Conservation (phyloP, 2,113 vertebrate species). For the Erythrolamprus reginae region DNA sequence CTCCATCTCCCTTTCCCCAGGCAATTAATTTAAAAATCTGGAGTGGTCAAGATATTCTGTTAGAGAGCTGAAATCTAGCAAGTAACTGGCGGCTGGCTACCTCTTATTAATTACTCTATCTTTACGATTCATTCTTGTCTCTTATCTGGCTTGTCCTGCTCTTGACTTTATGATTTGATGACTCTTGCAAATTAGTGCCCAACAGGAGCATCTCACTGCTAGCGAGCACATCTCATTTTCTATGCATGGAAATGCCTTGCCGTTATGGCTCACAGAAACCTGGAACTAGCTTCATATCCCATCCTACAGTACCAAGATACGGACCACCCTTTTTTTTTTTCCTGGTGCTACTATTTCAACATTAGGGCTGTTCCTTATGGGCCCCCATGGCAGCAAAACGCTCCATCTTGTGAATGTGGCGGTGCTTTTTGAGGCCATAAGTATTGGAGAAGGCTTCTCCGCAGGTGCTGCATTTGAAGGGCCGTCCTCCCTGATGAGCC, state of each 20-base stretch:
- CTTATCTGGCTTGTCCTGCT: background rate
- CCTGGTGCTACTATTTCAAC: fast-evolving
- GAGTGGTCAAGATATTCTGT: background rate
- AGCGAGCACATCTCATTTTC: background rate
- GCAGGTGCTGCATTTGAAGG: conserved; percentile 68
- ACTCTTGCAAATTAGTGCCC: background rate
- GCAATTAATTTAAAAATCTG: background rate
- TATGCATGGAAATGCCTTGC: background rate
- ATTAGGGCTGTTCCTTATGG: conserved; percentile 17
- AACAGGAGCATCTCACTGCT: background rate
- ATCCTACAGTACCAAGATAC: background rate
- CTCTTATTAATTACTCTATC: background rate
- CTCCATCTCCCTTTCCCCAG: background rate
- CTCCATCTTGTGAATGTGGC: conserved; percentile 60
- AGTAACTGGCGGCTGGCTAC: background rate
- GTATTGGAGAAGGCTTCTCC: conserved; percentile 67
- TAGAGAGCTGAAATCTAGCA: background rate
- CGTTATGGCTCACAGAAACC: background rate
- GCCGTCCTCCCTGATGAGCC: conserved; percentile 64
- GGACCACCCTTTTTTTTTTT: background rate
- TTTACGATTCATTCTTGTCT: background rate
- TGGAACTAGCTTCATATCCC: background rate
- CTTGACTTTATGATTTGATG: background rate
- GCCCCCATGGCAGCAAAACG: conserved; percentile 16
- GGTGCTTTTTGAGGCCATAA: conserved; percentile 69